Evolutionary conservation across 2,888 invertebrate genomes (phyloP), one percentile per base, ranked within the genome.

Genomic region (Cosmia pyralina): DNA sequence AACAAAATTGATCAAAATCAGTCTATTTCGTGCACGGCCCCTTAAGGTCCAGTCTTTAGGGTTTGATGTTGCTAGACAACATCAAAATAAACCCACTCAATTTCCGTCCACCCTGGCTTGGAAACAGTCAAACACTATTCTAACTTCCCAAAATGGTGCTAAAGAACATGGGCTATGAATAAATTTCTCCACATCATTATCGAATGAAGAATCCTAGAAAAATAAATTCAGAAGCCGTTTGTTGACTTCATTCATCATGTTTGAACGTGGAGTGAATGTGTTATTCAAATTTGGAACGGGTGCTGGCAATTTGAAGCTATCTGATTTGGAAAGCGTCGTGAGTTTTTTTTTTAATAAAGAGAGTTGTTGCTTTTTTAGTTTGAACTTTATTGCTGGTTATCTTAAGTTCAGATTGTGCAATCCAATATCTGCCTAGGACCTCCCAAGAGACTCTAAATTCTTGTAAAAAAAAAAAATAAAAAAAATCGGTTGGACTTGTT

Each of bases 241-340:
- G 79, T 64, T 69, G 74, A 78, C 75, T 85, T 85, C 89, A 87
- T 90, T 89, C 85, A 85, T 89, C 90, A 89, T 87, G 83, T 84
- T 78, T 69, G 80, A 66, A 86, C 90, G 90, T 89, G 90, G 77
- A 76, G 57, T 86, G 77, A 65, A 69, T 87, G 85, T 85, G 70
- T 79, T 79, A 83, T 87, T 83, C 81, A 84, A 83, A 87, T 87
- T 71, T 67, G 60, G 59, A 63, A 80, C 77, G 74, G 74, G 74
- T 72, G 77, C 71, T 57, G 62, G 55, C 75, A 82, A 78, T 77
- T 75, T 57, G 38, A 22, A 38, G 59, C 15, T 79, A 66, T 59
- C 65, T 81, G 72, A 84, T 78, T 83, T 68, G 13, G 52, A 62
- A n/a, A 52, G 38, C 46, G 22, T n/a, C 44, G 79, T 64, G 55